A percentile compares a stretch with the other conserved stretches of the same genome.
Evolutionary conservation across 2,113 vertebrate species (phyloP).

Genomic region (Octodon degus): DNA sequence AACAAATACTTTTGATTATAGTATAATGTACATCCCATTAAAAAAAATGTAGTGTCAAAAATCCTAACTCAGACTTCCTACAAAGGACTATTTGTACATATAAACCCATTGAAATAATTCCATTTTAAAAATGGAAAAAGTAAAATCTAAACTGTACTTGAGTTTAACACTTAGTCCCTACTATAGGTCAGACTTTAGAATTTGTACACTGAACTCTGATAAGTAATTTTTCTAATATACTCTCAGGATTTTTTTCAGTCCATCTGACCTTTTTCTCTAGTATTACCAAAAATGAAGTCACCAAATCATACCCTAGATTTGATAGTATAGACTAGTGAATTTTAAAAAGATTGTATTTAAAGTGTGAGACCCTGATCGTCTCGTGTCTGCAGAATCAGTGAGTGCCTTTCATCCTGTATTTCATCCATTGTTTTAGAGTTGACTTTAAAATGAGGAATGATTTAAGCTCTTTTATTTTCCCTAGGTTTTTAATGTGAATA

Average conservation of each 20-base stretch:
- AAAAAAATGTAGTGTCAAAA: conserved; percentile 2
- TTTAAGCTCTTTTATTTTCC: conserved; percentile 63
- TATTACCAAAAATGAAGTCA: neutral
- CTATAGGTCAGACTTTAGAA: neutral
- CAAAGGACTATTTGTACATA: neutral
- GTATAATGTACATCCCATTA: neutral
- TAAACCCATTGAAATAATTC: conserved; percentile 38
- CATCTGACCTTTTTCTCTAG: neutral
- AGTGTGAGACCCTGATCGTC: neutral
- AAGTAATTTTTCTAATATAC: conserved; percentile 28
- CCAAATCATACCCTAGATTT: conserved; percentile 2
- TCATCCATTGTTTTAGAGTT: conserved; percentile 1
- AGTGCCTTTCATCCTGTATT: neutral
- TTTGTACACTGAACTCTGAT: neutral
- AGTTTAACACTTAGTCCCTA: neutral
- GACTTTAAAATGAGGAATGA: conserved; percentile 1
- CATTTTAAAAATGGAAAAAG: conserved; percentile 2
- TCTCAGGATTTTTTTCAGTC: conserved; percentile 36
- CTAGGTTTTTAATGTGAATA: conserved; percentile 55
- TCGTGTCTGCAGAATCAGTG: neutral
- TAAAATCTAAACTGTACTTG: neutral
- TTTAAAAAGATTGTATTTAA: conserved; percentile 33
- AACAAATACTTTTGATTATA: neutral
- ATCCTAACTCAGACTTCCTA: neutral
- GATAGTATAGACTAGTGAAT: neutral